Conservation (phyloP, 2,888 invertebrate species). For the Synanthedon formicaeformis region DNA sequence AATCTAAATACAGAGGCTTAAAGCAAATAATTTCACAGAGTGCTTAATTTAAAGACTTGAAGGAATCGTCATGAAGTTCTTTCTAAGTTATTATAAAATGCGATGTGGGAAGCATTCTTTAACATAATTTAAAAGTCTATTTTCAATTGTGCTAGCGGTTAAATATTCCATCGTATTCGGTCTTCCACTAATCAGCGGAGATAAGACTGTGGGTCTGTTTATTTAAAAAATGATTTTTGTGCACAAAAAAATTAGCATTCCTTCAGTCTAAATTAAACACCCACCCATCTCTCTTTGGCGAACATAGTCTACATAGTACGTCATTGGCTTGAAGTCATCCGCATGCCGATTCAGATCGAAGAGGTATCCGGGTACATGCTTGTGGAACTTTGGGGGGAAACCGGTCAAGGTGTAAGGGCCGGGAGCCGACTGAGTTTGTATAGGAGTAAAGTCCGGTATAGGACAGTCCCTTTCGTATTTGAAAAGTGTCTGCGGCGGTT, state of each 20-base stretch:
- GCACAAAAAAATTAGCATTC: conserved; percentile 31
- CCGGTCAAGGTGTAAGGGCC: conserved; percentile 58
- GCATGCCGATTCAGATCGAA: conserved; percentile 55
- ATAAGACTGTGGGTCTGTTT: conserved; percentile 2
- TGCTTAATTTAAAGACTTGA: conserved; percentile 60
- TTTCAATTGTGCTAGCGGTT: too few species aligned
- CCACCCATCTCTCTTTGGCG: conserved; percentile 66
- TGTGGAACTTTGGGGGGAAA: conserved; percentile 60
- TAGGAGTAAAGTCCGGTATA: conserved; percentile 45
- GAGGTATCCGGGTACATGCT: conserved; percentile 61
- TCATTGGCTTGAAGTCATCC: conserved; percentile 60
- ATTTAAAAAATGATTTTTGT: conserved; percentile 12
- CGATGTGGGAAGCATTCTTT: neutral
- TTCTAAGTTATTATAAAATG: neutral
- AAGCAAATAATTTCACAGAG: conserved; percentile 44
- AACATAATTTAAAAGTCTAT: too few species aligned
- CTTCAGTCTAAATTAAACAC: conserved; percentile 65
- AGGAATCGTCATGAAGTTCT: conserved; percentile 36
- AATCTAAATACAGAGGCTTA: conserved; percentile 1
- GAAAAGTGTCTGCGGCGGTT: conserved; percentile 50
- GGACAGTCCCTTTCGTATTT: conserved; percentile 58
- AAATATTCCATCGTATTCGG: too few species aligned
- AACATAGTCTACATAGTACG: conserved; percentile 67
- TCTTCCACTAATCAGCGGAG: conserved; percentile 7
- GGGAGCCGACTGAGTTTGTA: conserved; percentile 38